These are phyloP conservation scores for Malurus cyaneus DNA, from an alignment of 2,113 vertebrate species.

Conservation along the genomic window DNA sequence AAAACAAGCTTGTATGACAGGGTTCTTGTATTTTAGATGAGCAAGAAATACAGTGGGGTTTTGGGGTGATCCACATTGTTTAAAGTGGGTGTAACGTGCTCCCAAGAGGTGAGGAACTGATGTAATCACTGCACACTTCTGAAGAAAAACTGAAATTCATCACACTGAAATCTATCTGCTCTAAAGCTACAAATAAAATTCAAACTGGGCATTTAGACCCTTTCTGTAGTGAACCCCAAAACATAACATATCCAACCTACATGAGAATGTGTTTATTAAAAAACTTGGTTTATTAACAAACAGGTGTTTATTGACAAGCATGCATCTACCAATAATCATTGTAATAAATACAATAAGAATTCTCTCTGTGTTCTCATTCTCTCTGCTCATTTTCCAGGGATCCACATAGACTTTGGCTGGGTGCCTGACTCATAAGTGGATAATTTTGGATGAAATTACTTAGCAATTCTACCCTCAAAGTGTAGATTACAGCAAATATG, in stretches of 20 bases:
- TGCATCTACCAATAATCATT: neutral
- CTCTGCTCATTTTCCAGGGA: neutral
- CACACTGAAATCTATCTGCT: neutral
- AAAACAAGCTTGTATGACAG: neutral
- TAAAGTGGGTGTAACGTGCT: neutral
- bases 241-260: accelerated
- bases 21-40: neutral
- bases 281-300: neutral
- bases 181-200: neutral
- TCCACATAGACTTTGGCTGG: neutral
- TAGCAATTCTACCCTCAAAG: neutral
- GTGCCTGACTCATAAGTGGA: neutral
- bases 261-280: neutral
- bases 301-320: accelerated
- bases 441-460: neutral
- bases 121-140: neutral
- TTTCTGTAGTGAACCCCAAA: accelerated
- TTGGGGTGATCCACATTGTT: neutral
- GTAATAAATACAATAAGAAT: neutral
- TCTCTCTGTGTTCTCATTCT: neutral
- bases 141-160: neutral
- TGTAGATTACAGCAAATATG: neutral
- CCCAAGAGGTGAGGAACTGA: neutral
- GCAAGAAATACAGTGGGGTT: neutral
- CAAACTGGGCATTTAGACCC: neutral